Evolutionary conservation across 2,797 vertebrate genomes (phyloP).

Genomic region (Kryptopterus vitreolus): DNA sequence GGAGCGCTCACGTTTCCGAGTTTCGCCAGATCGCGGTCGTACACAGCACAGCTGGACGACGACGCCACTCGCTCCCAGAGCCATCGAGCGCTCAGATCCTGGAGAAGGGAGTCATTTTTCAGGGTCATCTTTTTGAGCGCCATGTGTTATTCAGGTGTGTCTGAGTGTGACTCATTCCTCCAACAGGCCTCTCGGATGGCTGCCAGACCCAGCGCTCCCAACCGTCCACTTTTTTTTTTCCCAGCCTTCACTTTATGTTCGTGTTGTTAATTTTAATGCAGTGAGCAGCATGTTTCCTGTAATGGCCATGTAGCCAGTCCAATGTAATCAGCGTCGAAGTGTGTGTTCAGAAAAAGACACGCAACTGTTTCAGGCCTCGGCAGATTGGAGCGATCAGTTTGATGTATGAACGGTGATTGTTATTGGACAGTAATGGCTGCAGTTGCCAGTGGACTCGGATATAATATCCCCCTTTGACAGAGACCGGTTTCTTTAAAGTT

Average conservation of each 20-base stretch:
- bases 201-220: constrained; percentile 39
- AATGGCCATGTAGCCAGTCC: constrained; percentile 58
- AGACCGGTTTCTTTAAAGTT: constrained; percentile 17
- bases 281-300: constrained; percentile 62
- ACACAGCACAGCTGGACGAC: constrained; percentile 46
- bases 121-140: constrained; percentile 56
- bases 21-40: constrained; percentile 60
- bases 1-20: constrained; percentile 44
- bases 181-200: constrained; percentile 35
- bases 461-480: constrained; percentile 19
- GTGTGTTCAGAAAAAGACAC: constrained; percentile 49
- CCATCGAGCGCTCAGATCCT: constrained; percentile 34
- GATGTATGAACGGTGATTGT: constrained; percentile 58
- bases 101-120: constrained; percentile 45
- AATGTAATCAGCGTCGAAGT: constrained; percentile 58
- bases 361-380: constrained; percentile 40
- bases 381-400: constrained; percentile 53
- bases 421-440: constrained; percentile 55
- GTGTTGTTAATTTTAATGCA: constrained; percentile 62
- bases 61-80: constrained; percentile 44
- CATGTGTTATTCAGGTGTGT: constrained; percentile 16
- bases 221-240: constrained; percentile 39
- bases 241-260: constrained; percentile 55
- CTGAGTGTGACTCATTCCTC: constrained; percentile 31
- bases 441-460: constrained; percentile 37